Conservation (phyloP, 2,113 vertebrate genomes). For the Clarias magur region DNA sequence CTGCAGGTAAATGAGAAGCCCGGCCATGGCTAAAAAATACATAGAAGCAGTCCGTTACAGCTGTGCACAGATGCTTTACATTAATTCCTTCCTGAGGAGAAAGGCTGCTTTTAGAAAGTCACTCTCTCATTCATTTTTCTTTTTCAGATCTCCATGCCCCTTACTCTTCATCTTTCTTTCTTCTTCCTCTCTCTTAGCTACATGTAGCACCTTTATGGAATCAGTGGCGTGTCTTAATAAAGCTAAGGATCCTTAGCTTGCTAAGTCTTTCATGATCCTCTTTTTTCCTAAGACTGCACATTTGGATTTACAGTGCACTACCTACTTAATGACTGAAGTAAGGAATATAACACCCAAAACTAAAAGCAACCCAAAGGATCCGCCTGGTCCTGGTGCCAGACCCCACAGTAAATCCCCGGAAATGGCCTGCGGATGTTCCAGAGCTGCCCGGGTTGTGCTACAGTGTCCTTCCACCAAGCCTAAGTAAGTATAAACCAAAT, state of each 20-base stretch:
- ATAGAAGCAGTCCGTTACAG: slow-evolving; percentile 53
- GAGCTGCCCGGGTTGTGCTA: too few relatives aligned
- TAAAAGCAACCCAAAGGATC: too few relatives aligned
- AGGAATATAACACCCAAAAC: not conserved
- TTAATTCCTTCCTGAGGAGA: slow-evolving; percentile 64
- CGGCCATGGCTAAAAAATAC: slow-evolving; percentile 58
- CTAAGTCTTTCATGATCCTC: not conserved
- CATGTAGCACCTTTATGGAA: not conserved
- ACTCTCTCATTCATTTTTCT: slow-evolving; percentile 40
- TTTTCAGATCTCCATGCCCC: not conserved
- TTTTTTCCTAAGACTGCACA: not conserved
- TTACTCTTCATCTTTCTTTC: not conserved
- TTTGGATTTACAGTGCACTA: not conserved
- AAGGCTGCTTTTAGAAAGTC: slow-evolving; percentile 62
- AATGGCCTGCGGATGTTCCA: too few relatives aligned
- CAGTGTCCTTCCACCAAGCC: not conserved
- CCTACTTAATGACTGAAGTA: not conserved
- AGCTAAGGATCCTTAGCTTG: not conserved
- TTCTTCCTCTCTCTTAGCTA: not conserved
- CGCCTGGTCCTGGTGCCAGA: too few relatives aligned
- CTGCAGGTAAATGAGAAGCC: slow-evolving; percentile 78
- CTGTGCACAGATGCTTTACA: slow-evolving; percentile 66
- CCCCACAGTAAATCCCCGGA: too few relatives aligned
- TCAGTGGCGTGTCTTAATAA: not conserved
- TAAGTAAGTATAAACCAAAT: not conserved